Percentiles rank a stretch among this genome's conserved stretches.
Conservation (phyloP, 1,140 invertebrate species). For the Ectropis grisescens region DNA sequence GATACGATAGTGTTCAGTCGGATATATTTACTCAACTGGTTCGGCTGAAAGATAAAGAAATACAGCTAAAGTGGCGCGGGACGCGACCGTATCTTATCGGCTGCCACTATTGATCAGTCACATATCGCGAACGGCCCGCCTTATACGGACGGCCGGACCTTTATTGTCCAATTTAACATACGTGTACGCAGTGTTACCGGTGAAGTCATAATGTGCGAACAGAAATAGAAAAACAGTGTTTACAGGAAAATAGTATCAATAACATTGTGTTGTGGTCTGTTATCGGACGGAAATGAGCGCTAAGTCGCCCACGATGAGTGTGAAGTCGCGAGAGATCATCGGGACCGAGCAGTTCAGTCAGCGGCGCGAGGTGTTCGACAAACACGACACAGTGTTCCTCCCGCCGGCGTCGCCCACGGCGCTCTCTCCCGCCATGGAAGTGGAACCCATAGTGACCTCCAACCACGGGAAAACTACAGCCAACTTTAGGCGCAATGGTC, state of each 20-base stretch:
- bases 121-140: conserved; percentile 54
- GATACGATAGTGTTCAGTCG: conserved; percentile 47
- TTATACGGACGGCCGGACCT: conserved; percentile 54
- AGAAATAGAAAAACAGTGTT: conserved; percentile 61
- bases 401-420: conserved; percentile 38
- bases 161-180: conserved; percentile 62
- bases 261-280: conserved; percentile 65
- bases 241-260: conserved; percentile 66
- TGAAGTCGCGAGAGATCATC: conserved; percentile 61
- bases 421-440: conserved; percentile 26
- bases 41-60: conserved; percentile 60
- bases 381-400: conserved; percentile 56
- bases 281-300: conserved; percentile 61
- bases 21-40: conserved; percentile 62
- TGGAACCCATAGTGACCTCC: conserved; percentile 54
- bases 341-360: conserved; percentile 60
- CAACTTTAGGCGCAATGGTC: conserved; percentile 54
- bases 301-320: conserved; percentile 60
- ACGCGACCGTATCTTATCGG: conserved; percentile 58
- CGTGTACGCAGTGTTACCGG: conserved; percentile 56
- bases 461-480: conserved; percentile 57
- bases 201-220: conserved; percentile 65
- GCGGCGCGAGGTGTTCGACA: conserved; percentile 61
- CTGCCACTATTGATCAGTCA: conserved; percentile 58
- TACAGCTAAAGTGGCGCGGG: conserved; percentile 34